phyloP scores from a whole-genome alignment of 2,888 invertebrate genomes.

The Ecdyonurus torrentis region DNA sequence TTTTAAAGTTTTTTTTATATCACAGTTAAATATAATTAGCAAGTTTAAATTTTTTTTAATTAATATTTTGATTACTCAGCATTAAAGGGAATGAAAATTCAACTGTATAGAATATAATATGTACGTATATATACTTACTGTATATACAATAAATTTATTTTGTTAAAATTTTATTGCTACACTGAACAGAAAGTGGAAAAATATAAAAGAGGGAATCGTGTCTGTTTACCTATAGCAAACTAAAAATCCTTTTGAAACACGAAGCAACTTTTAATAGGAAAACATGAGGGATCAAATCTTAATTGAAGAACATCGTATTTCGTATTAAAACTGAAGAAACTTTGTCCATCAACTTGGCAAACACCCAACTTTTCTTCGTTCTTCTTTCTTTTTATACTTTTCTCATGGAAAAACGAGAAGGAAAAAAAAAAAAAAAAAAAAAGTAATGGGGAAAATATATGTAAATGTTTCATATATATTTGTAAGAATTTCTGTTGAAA shows the following conservation, averaged over 20 bases:
- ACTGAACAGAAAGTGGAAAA: not conserved
- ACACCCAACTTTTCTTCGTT: constrained; percentile 1
- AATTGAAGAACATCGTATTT: constrained; percentile 13
- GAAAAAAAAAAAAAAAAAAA: not conserved
- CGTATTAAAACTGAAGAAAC: not conserved
- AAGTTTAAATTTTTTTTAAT: no score
- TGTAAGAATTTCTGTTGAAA: not conserved
- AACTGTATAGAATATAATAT: no score
- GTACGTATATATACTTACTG: not conserved
- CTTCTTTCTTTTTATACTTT: no score
- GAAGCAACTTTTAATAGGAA: constrained; percentile 12
- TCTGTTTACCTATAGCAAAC: not conserved
- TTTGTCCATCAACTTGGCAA: not conserved
- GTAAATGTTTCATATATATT: not conserved
- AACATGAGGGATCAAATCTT: constrained; percentile 12
- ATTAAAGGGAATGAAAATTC: not conserved
- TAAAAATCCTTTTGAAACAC: constrained; percentile 1
- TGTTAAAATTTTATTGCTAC: not conserved
- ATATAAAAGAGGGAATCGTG: no score
- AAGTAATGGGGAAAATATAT: not conserved
- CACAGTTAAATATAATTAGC: no score
- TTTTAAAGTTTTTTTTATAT: no score
- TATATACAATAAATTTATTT: not conserved
- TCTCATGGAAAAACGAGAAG: not conserved
- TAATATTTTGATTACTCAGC: not conserved